Conservation (phyloP, 1,140 invertebrate species). For the Campoletis sonorensis region DNA sequence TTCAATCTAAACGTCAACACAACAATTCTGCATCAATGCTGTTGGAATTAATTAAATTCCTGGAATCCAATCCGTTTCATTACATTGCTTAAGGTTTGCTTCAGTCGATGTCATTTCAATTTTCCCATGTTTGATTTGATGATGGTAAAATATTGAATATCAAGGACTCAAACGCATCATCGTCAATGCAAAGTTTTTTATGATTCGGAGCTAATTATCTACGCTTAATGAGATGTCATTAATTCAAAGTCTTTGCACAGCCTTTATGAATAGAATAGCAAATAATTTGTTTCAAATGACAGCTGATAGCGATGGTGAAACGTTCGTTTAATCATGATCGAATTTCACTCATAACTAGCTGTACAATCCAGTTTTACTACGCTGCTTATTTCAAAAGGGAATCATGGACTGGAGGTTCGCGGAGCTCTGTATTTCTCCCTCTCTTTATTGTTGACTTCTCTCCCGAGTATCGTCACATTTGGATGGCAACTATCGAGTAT, state of each 20-base stretch:
- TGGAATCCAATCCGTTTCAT: too few relatives aligned
- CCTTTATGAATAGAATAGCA: constrained; percentile 25
- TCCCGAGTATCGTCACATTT: constrained; percentile 3
- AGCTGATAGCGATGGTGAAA: constrained; percentile 10
- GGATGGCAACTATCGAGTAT: not conserved
- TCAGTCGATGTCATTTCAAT: too few relatives aligned
- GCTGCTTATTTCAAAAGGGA: constrained; percentile 27
- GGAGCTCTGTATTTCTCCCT: constrained; percentile 39
- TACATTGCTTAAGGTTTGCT: too few relatives aligned
- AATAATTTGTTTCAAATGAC: constrained; percentile 18
- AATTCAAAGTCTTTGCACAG: not conserved
- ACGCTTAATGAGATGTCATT: not conserved
- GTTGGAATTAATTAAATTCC: too few relatives aligned
- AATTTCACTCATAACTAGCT: constrained; percentile 13
- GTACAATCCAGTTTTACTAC: constrained; percentile 16
- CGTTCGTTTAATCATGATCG: constrained; percentile 8
- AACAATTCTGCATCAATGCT: too few relatives aligned
- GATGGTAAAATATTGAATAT: too few relatives aligned
- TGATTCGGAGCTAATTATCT: not conserved
- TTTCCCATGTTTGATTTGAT: too few relatives aligned
- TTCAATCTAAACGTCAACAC: too few relatives aligned
- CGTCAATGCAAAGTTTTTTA: not conserved
- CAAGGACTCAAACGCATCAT: not conserved
- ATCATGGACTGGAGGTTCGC: constrained; percentile 35
- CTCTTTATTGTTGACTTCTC: not conserved